Conservation (phyloP, 2,113 vertebrate genomes). For the Edolisoma coerulescens region DNA sequence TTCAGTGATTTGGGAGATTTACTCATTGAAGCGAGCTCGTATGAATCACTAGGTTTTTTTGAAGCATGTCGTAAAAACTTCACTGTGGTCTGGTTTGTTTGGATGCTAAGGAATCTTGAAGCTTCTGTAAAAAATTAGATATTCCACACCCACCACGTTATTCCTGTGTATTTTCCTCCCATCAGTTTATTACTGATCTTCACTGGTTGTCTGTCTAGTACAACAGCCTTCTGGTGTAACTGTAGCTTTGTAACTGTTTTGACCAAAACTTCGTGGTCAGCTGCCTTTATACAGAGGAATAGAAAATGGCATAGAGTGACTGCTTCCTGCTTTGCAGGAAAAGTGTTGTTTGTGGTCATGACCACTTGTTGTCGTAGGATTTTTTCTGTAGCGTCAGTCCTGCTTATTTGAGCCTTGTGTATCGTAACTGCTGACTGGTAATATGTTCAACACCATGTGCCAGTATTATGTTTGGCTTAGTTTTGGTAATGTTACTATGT, state of each 20-base stretch:
- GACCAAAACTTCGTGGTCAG: not conserved
- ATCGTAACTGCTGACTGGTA: not conserved
- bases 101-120: not conserved
- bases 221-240: not conserved
- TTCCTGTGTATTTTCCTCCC: not conserved
- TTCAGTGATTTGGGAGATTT: not conserved
- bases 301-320: not conserved
- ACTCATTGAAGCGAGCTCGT: not conserved
- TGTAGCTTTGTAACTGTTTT: not conserved
- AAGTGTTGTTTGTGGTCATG: not conserved
- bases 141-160: rapidly evolving
- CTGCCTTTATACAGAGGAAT: not conserved
- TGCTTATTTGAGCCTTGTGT: not conserved
- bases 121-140: not conserved
- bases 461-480: not conserved
- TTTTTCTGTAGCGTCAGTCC: not conserved
- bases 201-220: not conserved
- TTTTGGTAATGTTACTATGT: not conserved
- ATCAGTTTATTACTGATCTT: not conserved
- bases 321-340: not conserved
- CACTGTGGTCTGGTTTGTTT: not conserved
- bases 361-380: not conserved
- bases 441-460: not conserved
- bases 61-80: not conserved
- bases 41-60: not conserved